Conservation (phyloP, 2,113 vertebrate genomes). For the Oncorhynchus clarkii region DNA sequence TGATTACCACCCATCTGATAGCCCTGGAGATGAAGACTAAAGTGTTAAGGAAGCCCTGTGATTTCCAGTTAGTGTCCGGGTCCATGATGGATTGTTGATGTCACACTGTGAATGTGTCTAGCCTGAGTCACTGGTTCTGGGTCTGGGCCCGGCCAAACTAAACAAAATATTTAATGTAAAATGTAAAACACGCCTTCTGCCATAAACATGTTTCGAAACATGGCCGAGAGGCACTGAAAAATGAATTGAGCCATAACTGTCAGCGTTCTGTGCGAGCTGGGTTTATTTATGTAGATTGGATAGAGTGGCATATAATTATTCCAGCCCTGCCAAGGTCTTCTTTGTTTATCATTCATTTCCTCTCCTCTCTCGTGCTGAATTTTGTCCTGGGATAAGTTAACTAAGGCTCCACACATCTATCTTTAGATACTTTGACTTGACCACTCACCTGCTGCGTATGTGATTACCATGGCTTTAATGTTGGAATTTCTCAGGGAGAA, state of each 20-base stretch:
- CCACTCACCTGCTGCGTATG: conserved; percentile 39
- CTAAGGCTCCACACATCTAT: conserved; percentile 58
- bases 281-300: conserved; percentile 81
- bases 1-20: neutral
- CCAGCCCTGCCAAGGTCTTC: conserved; percentile 63
- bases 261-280: conserved; percentile 33
- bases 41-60: conserved; percentile 45
- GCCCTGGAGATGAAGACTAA: conserved; percentile 28
- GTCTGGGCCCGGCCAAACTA: conserved; percentile 56
- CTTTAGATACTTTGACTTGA: conserved; percentile 30
- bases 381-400: conserved; percentile 53
- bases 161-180: conserved; percentile 76
- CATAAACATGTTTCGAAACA: conserved; percentile 71
- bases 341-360: conserved; percentile 73
- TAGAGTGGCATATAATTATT: conserved; percentile 72
- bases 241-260: conserved; percentile 46
- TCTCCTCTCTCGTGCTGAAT: conserved; percentile 45
- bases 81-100: conserved; percentile 64
- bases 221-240: conserved; percentile 61
- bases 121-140: conserved; percentile 39
- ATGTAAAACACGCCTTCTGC: conserved; percentile 73
- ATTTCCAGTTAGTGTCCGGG: conserved; percentile 57
- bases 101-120: conserved; percentile 61
- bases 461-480: conserved; percentile 51
- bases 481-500: conserved; percentile 34